Evolutionary conservation across 2,888 invertebrate genomes (phyloP), one percentile per base, ranked within the genome.

Genomic region (Lasius fuliginosus): DNA sequence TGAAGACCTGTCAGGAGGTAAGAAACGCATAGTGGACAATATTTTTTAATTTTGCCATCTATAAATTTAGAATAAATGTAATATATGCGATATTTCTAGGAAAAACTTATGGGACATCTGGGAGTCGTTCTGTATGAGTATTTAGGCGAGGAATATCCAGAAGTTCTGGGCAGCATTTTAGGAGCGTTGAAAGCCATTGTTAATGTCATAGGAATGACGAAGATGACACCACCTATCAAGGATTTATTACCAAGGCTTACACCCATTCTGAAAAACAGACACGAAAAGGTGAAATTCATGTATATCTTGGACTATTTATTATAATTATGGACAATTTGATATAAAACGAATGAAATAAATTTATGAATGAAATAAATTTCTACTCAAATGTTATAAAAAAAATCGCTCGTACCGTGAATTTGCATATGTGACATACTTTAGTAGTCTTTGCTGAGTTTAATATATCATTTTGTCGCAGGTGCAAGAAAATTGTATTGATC

Each of bases 141-240:
- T 94, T 96, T 99, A 91, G 99, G 99, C 89, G 99, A 99, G 95
- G 99, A 99, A 95, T 99, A 99, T 95, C 99, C 99, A 0, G 99
- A 99, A 95, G 99, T 99, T 12, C 96, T 99, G 90, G 99, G 99
- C 58, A 99, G 99, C 67, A 99, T 99, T 94, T 96, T 99, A 74
- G 99, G 99, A 1, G 99, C 99, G 0, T 95, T 99, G n/a, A 99
- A 99, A 95, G 99, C 99, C 0, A 99, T 99, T 91, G 99, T 99
- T 6, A 99, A 99, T 95, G 99, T 99, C 6, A 99, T 99, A 93
- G 99, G 99, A 91, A 99, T 99, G 99, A 99, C 99, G 0, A 99
- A 99, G 96, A 99, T 99, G 99, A 99, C 99, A 3, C 99, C 99
- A 6, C 99, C 99, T 1, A 99, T 99, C 93, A 99, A 99, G 95